Evolutionary conservation across 2,113 vertebrate genomes (phyloP).

Genomic region (Amazona guildingii): DNA sequence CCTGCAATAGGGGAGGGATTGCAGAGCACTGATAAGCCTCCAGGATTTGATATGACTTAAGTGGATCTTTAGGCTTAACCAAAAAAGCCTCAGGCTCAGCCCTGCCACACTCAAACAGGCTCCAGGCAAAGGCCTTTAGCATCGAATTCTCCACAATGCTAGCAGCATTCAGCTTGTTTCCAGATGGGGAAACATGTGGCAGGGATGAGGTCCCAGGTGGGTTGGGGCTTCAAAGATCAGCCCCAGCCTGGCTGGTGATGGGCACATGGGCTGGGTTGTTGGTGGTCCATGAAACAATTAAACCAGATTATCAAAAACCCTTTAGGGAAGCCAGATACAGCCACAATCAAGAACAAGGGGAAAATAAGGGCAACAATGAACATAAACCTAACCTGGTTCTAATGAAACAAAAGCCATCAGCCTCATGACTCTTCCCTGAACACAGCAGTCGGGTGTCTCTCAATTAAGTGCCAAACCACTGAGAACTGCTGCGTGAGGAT

Average conservation of each 20-base stretch:
- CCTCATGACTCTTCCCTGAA: not conserved
- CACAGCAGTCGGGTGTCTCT: not conserved
- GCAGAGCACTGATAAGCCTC: not conserved
- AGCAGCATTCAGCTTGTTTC: not conserved
- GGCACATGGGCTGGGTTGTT: not conserved
- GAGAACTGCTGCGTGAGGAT: not conserved
- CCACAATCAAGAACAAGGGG: not conserved
- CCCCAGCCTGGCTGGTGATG: not conserved
- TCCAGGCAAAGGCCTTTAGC: not conserved
- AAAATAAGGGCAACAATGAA: not conserved
- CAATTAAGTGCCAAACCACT: not conserved
- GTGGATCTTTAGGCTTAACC: constrained; percentile 19
- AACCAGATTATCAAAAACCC: not conserved
- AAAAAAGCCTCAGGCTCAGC: not conserved
- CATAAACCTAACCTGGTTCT: not conserved
- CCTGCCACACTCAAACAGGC: not conserved
- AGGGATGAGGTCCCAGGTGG: not conserved
- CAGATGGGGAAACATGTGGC: not conserved
- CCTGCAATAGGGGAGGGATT: not conserved
- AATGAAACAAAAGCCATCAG: not conserved
- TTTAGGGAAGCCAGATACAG: not conserved
- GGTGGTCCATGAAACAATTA: not conserved
- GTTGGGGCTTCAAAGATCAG: not conserved
- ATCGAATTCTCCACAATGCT: not conserved
- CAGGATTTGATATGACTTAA: not conserved